Percentiles rank a stretch among this genome's conserved stretches.
These are phyloP conservation scores for Pteropus alecto DNA, from an alignment of 2,113 vertebrate species.

Conservation along the genomic window DNA sequence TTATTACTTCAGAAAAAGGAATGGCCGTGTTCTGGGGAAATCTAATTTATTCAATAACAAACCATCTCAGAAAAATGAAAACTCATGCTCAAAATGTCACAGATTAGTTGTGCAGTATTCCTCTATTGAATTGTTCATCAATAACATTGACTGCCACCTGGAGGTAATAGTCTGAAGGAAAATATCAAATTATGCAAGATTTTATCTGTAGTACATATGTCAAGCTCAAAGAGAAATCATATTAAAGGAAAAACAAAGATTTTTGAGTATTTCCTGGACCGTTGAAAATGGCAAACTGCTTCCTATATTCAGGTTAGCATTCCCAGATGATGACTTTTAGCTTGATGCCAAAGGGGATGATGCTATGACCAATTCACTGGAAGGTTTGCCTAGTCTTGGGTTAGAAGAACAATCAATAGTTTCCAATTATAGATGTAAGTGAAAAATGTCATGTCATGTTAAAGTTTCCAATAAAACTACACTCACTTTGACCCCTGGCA, in stretches of 20 bases:
- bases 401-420: not conserved
- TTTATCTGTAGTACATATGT: constrained; percentile 41
- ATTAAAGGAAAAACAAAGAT: constrained; percentile 3
- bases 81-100: constrained; percentile 46
- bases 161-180: constrained; percentile 47
- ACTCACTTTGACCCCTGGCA: not conserved
- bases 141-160: constrained; percentile 40
- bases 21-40: constrained; percentile 43
- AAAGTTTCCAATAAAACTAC: not conserved
- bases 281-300: not conserved
- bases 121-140: constrained; percentile 7
- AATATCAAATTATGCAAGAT: constrained; percentile 45
- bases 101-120: not conserved
- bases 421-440: not conserved
- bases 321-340: not conserved
- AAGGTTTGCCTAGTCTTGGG: not conserved
- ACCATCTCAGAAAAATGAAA: constrained; percentile 56
- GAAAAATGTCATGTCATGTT: not conserved
- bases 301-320: not conserved
- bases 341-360: not conserved
- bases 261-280: not conserved
- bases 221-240: constrained; percentile 38
- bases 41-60: constrained; percentile 60
- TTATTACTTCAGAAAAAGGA: not conserved
- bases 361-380: not conserved